Evolutionary conservation across 2,113 vertebrate genomes (phyloP).

Genomic region (Lota lota): DNA sequence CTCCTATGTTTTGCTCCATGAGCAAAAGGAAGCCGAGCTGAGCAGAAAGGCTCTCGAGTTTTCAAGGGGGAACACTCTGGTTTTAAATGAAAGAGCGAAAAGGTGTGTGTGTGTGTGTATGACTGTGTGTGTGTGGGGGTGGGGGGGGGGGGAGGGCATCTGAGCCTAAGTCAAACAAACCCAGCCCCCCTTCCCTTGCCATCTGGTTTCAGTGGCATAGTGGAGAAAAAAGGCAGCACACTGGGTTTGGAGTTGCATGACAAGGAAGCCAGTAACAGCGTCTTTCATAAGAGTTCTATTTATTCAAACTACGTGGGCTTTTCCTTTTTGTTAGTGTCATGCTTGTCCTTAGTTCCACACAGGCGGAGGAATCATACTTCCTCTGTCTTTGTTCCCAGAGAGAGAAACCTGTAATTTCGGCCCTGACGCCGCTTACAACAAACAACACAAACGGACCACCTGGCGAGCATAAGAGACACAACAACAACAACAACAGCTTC

Average conservation of each 20-base stretch:
- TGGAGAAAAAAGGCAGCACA: conserved; percentile 19
- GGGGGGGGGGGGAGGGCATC: too few species aligned
- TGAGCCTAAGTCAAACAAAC: conserved; percentile 39
- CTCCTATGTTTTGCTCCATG: neutral
- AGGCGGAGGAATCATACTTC: too few species aligned
- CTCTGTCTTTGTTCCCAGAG: too few species aligned
- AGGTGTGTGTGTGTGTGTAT: neutral
- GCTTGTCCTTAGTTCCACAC: too few species aligned
- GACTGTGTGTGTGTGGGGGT: neutral
- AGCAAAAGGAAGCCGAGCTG: neutral
- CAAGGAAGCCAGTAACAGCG: conserved; percentile 28
- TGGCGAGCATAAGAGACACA: too few species aligned
- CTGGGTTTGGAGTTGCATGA: conserved; percentile 17
- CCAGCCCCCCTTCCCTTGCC: conserved; percentile 6
- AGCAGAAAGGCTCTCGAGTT: neutral
- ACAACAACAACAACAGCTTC: too few species aligned
- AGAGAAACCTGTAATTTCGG: too few species aligned
- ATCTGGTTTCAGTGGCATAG: conserved; percentile 35
- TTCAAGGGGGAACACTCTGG: conserved; percentile 15
- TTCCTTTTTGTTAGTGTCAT: too few species aligned
- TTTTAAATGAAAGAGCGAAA: conserved; percentile 14
- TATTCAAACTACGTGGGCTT: too few species aligned
- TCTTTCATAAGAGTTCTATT: conserved; percentile 42
- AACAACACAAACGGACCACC: too few species aligned
- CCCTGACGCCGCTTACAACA: too few species aligned